These are phyloP conservation scores for Cynaeus angustus DNA, from an alignment of 2,888 invertebrate species.

Conservation along the genomic window DNA sequence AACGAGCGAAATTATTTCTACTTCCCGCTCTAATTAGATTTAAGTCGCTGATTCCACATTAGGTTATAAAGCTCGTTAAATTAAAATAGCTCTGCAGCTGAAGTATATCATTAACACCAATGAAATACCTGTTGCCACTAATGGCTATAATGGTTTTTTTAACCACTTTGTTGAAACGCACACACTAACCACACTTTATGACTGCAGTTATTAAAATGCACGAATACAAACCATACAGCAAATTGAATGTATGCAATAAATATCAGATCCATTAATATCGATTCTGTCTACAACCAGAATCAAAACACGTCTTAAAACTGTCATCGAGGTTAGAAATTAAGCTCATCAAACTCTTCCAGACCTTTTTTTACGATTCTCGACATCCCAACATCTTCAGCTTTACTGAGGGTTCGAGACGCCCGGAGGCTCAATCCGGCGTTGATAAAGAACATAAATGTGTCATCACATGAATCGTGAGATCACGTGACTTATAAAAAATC, in stretches of 20 bases:
- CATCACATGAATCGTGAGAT: slow-evolving; percentile 9
- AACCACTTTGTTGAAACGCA: slow-evolving; percentile 25
- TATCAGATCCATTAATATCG: too few species aligned
- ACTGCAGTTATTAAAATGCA: slow-evolving; percentile 5
- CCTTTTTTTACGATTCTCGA: slow-evolving; percentile 34
- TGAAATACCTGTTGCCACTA: slow-evolving; percentile 37
- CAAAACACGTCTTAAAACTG: slow-evolving; percentile 9
- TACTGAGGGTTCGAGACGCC: slow-evolving; percentile 17
- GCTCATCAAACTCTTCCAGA: slow-evolving; percentile 36
- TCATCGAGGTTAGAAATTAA: slow-evolving; percentile 30
- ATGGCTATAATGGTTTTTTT: slow-evolving; percentile 25
- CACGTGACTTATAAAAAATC: slow-evolving; percentile 16
- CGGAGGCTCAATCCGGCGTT: slow-evolving; percentile 25
- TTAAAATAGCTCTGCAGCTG: slow-evolving; percentile 21
- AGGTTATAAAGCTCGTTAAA: slow-evolving; percentile 21
- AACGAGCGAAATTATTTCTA: slow-evolving; percentile 12
- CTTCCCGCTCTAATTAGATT: slow-evolving; percentile 8
- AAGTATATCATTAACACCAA: slow-evolving; percentile 33
- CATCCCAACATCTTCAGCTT: slow-evolving; percentile 34
- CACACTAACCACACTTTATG: slow-evolving; percentile 25
- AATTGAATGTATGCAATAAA: slow-evolving; percentile 6
- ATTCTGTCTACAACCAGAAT: too few species aligned
- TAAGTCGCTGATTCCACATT: background rate
- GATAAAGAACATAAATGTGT: slow-evolving; percentile 36
- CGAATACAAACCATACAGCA: background rate